Base-by-base conservation (phyloP, 2,797 vertebrate species). In the Dermochelys coriacea region DNA sequence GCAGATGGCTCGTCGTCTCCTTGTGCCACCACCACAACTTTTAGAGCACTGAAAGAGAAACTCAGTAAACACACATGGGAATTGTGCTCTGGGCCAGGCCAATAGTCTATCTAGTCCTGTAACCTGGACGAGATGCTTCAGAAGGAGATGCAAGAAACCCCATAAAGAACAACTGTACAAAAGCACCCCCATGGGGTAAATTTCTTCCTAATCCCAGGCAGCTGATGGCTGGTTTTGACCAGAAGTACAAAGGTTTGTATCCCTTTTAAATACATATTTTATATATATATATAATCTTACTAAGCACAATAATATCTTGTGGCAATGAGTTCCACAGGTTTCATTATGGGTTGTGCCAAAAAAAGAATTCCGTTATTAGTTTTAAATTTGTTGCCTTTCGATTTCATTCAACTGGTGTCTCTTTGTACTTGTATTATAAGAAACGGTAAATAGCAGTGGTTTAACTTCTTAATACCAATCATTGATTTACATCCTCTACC, bases 21-120 rank as follows among this genome's bases (percentile, higher is more conserved):
- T 99, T 3, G 97, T 99, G 80, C 99, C 99, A 8, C 99, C 98
- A 0, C 98, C 99, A 0, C 99, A 99, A 97, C 98, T 99, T 96
- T 99, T 99, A 57, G 99, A 99, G 97, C 99, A 99, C 99, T 99
- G 97, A 0, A 93, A 64, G 52, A 96, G 51, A 93, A 27, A 14
- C 3, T 0, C 11, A 50, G 8, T 8, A 80, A 82, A 41, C 3
- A 23, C 8, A 10, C 81, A 37, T 78, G 18, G 68, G 37, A 41
- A 71, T 37, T 82, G 64, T 47, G 5, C 80, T 52, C 57, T 10
- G 4, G 12, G 64, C 25, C 0, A 0, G 25, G 41, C 12, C 0
- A 1, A 61, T 5, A 51, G 34, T 34, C 41, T 52, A 2, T 52
- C 85, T 79, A 68, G 4, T 61, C 57, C 83, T 23, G 91, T 81